Base-by-base conservation (phyloP, 2,888 invertebrate species). In the Torymus tubicola region DNA sequence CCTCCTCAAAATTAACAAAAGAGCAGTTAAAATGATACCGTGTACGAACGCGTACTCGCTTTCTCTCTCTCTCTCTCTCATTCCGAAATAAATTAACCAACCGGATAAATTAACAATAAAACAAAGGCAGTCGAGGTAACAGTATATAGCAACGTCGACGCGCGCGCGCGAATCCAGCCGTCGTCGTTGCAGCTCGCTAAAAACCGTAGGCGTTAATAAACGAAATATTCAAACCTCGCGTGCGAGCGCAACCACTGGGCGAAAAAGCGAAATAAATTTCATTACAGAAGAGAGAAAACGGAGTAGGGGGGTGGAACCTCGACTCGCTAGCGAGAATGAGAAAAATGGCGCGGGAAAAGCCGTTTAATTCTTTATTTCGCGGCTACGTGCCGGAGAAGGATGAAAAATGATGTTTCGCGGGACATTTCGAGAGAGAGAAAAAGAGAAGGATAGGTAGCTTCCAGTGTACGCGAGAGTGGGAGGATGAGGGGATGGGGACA, bases 401-500 rank as follows among this genome's bases (percentile, higher is more conserved):
- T 80, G 77, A 80, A 82, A 82, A 82, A 81, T 81, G 81, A 81
- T 80, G 79, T 82, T 82, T 82, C 73, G 80, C 68, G 76, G 31
- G 70, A 78, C 74, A 72, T 78, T 79, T 80, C 77, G 80, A 85
- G 83, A 84, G 83, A 78, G 8, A 31, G 31, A 31, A 8, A 31
- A n/a, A n/a, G n/a, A n/a, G n/a, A n/a, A n/a, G n/a, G 31, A 31
- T 31, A 31, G 31, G 31, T 8, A 8, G 31, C 31, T 31, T 31
- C 31, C 31, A 31, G 31, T 8, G 31, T 8, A 3, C 24, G 31
- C 84, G 84, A 80, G 81, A 61, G 50, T 10, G 31, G 18, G 31
- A 55, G 64, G 16, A 58, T 2, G 63, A 58, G 21, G 13, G n/a
- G n/a, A 64, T 83, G 80, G 81, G 83, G 84, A 85, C 87, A 87